Percentiles rank a stretch among this genome's conserved stretches.
Evolutionary conservation across 2,888 invertebrate species (phyloP).

Genomic region (Gymnosoma rotundatum): DNA sequence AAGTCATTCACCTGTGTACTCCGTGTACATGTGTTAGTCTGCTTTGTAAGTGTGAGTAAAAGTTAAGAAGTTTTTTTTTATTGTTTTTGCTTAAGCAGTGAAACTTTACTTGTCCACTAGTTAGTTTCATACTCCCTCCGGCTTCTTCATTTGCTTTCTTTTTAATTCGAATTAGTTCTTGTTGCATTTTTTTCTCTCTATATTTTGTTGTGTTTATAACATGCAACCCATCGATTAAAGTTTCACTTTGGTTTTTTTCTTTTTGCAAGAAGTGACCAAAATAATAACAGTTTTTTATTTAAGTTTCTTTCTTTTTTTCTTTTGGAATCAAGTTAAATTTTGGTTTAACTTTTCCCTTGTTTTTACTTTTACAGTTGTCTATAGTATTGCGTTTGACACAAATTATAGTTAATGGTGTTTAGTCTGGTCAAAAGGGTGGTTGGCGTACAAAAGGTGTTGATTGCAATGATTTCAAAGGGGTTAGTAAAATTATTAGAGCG

Average conservation of each 20-base stretch:
- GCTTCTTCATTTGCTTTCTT: constrained; percentile 26
- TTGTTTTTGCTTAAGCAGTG: constrained; percentile 14
- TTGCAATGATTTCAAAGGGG: constrained; percentile 16
- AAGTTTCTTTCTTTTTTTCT: background rate
- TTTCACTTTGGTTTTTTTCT: constrained; percentile 67
- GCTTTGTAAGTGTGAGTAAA: background rate
- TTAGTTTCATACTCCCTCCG: constrained; percentile 15
- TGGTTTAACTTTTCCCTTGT: background rate
- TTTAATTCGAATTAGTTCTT: constrained; percentile 32
- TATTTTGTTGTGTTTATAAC: constrained; percentile 36
- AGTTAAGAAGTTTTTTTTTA: background rate
- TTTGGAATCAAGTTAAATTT: constrained; percentile 10
- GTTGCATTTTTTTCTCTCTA: constrained; percentile 38
- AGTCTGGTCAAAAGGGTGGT: constrained; percentile 24
- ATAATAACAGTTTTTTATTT: background rate
- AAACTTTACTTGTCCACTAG: constrained; percentile 1
- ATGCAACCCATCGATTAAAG: constrained; percentile 67
- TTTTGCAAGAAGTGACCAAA: constrained; percentile 54
- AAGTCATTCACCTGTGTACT: constrained; percentile 80
- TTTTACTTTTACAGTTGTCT: constrained; percentile 5
- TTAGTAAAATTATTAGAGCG: background rate
- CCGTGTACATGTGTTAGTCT: background rate
- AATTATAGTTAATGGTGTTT: constrained; percentile 33
- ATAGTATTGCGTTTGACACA: constrained; percentile 30
- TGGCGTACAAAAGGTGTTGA: constrained; percentile 23